A percentile compares a stretch with the other conserved stretches of the same genome.
Evolutionary conservation across 2,888 invertebrate species (phyloP).

Genomic region (Protula sp.): DNA sequence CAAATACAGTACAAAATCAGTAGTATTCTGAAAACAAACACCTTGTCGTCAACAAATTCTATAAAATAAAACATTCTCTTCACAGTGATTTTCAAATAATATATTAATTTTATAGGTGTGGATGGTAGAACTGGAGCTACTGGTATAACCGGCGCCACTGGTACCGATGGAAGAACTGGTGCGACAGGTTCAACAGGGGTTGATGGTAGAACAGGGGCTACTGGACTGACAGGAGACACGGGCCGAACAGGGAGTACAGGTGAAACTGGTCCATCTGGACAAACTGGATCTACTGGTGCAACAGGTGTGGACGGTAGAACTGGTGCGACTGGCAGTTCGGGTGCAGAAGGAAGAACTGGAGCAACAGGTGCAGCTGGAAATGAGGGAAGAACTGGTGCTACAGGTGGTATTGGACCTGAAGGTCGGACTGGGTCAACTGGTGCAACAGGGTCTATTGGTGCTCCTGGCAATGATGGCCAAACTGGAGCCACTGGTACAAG

Average conservation of each 20-base stretch:
- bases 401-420: constrained; percentile 9
- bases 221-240: constrained; percentile 11
- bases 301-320: constrained; percentile 8
- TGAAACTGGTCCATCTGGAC: constrained; percentile 5
- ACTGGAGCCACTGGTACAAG: constrained; percentile 15
- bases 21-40: too few species aligned
- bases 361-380: constrained; percentile 62
- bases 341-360: constrained; percentile 44
- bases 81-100: too few species aligned
- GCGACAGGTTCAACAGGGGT: constrained; percentile 4
- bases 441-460: constrained; percentile 15
- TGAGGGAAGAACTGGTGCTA: constrained; percentile 57
- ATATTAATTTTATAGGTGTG: too few species aligned
- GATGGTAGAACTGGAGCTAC: constrained; percentile 16
- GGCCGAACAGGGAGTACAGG: constrained; percentile 21
- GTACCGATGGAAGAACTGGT: constrained; percentile 14
- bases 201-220: constrained; percentile 9
- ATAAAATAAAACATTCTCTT: too few species aligned
- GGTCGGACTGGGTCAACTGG: constrained; percentile 19
- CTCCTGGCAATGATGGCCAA: constrained; percentile 9
- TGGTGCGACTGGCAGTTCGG: constrained; percentile 11
- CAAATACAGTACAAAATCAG: too few species aligned
- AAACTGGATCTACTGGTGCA: constrained; percentile 13
- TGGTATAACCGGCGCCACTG: constrained; percentile 17
- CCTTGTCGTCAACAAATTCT: too few species aligned